These are phyloP conservation scores for Saccostrea echinata DNA, from an alignment of 1,140 invertebrate species.

Conservation along the genomic window DNA sequence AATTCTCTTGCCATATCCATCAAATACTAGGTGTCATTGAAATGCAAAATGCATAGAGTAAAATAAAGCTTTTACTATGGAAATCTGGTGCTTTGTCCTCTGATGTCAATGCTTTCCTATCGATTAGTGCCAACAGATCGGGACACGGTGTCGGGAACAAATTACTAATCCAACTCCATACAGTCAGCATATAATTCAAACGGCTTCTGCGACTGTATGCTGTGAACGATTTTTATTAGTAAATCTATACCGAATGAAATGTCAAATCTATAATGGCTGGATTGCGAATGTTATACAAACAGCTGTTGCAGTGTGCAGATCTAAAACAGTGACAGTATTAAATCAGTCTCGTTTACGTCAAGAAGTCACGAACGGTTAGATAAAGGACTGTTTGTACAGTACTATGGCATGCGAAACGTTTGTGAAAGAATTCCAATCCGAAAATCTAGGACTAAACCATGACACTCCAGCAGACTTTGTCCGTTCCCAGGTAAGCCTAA, in stretches of 20 bases:
- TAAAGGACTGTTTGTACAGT: conserved; percentile 40
- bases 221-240: conserved; percentile 2
- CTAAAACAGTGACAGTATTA: not conserved
- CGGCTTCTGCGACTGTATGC: not conserved
- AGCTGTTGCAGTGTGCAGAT: conserved; percentile 11
- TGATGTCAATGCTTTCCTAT: conserved; percentile 14
- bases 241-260: conserved; percentile 14
- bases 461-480: conserved; percentile 67
- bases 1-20: too few relatives aligned
- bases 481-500: conserved; percentile 65
- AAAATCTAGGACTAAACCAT: conserved; percentile 64
- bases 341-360: not conserved
- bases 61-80: not conserved
- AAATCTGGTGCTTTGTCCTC: not conserved
- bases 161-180: not conserved
- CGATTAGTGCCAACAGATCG: not conserved
- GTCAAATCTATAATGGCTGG: not conserved
- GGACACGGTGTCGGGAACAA: not conserved
- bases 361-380: not conserved
- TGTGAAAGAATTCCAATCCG: conserved; percentile 65
- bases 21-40: too few relatives aligned
- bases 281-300: not conserved
- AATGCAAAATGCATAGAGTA: too few relatives aligned
- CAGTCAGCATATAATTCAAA: not conserved
- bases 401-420: conserved; percentile 52